Conservation (phyloP, 2,113 vertebrate species). For the Deroptyus accipitrinus region DNA sequence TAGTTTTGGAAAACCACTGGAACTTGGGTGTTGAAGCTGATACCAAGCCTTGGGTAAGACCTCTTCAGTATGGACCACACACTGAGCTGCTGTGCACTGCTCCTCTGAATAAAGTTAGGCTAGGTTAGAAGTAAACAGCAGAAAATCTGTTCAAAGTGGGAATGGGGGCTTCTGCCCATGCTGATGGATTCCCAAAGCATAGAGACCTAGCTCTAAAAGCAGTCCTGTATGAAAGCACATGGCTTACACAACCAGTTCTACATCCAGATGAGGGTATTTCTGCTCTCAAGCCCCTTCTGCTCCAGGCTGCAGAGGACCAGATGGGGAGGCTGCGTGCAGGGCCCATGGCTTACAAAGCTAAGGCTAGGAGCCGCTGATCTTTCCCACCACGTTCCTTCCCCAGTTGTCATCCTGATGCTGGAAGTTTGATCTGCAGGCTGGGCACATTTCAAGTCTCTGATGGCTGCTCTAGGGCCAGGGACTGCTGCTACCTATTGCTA, state of each 20-base stretch:
- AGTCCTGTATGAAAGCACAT: background rate
- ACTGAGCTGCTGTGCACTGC: background rate
- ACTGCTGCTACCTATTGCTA: background rate
- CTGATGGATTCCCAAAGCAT: background rate
- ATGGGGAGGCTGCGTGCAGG: background rate
- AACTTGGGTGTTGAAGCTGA: background rate
- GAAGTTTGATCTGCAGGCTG: background rate
- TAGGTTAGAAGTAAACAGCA: background rate
- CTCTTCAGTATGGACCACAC: background rate
- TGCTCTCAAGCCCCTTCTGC: background rate
- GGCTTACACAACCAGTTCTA: background rate
- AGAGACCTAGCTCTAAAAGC: background rate
- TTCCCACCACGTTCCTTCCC: background rate
- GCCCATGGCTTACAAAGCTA: fast-evolving
- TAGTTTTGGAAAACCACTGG: background rate
- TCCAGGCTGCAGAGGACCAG: background rate
- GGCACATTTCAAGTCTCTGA: background rate
- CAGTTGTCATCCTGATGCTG: background rate
- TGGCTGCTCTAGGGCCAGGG: background rate
- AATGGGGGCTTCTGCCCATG: background rate
- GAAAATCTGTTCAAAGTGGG: background rate
- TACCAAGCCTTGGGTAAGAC: background rate
- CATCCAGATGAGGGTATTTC: background rate
- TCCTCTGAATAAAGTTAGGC: background rate
- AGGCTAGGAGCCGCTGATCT: background rate